These are phyloP conservation scores for Hetaerina americana DNA, from an alignment of 1,140 invertebrate genomes.

Conservation along the genomic window DNA sequence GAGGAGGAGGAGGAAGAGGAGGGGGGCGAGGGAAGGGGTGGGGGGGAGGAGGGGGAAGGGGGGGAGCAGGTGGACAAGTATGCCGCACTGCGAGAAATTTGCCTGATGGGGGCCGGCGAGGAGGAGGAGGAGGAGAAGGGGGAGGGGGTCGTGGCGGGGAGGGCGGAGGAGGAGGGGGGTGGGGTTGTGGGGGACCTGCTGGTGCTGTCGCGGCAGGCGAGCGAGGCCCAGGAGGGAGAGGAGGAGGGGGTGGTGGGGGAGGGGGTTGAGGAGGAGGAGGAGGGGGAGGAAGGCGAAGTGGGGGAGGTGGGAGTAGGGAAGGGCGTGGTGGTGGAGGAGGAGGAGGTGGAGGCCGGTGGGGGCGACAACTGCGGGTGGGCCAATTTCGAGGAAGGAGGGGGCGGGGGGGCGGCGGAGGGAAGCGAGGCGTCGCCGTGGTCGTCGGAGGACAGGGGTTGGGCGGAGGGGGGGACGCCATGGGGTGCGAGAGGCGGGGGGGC, in stretches of 20 bases:
- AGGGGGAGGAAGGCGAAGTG: conserved; percentile 2
- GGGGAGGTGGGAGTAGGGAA: neutral
- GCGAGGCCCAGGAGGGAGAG: conserved; percentile 20
- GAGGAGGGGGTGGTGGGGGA: neutral
- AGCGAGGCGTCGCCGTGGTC: conserved; percentile 57
- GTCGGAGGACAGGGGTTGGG: conserved; percentile 53
- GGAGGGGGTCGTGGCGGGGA: conserved; percentile 13
- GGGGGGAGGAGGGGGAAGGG: conserved; percentile 12
- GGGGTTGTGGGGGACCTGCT: conserved; percentile 23
- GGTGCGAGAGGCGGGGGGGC: neutral
- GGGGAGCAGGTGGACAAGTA: conserved; percentile 41
- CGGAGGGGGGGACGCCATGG: neutral
- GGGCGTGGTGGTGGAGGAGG: conserved; percentile 12
- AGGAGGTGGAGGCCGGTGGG: conserved; percentile 15
- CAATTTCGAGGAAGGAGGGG: conserved; percentile 35
- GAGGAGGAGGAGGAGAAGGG: conserved; percentile 15
- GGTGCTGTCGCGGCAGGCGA: conserved; percentile 19
- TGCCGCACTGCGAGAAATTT: conserved; percentile 54
- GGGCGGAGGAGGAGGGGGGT: conserved; percentile 24
- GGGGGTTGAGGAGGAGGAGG: neutral
- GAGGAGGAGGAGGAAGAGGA: conserved; percentile 11
- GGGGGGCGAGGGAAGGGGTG: conserved; percentile 15
- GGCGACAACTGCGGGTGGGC: conserved; percentile 29
- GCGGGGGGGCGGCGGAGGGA: conserved; percentile 29
- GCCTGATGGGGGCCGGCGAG: conserved; percentile 37